Percentiles rank a stretch among this genome's conserved stretches.
Evolutionary conservation across 2,113 vertebrate species (phyloP).

Genomic region (Ceyx margarethae): DNA sequence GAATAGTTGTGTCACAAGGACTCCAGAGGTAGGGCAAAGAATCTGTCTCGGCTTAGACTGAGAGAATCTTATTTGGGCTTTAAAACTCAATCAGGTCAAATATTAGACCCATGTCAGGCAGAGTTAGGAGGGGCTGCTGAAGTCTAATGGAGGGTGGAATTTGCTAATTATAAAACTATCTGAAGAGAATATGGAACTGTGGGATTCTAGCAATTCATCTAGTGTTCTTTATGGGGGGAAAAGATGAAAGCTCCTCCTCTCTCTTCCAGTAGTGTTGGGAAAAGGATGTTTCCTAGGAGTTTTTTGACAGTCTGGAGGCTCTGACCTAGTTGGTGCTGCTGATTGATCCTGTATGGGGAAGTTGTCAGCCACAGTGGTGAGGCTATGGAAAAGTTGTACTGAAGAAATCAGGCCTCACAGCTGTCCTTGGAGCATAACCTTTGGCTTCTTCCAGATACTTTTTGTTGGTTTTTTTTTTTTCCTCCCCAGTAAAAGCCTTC

Average conservation of each 20-base stretch:
- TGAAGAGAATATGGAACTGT: background rate
- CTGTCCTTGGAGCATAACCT: background rate
- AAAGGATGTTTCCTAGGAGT: background rate
- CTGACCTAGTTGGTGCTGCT: background rate
- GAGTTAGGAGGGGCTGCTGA: background rate
- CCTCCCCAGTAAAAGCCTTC: background rate
- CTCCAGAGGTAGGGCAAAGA: background rate
- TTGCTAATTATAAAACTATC: background rate
- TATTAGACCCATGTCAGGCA: background rate
- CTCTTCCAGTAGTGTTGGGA: background rate
- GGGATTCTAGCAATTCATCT: background rate
- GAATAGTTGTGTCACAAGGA: background rate
- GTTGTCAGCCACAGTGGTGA: background rate
- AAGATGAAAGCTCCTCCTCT: background rate
- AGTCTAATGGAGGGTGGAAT: background rate
- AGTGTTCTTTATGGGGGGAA: background rate
- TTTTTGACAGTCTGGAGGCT: background rate
- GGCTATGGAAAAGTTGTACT: background rate
- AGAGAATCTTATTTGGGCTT: background rate
- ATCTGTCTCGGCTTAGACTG: background rate
- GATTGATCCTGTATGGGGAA: background rate
- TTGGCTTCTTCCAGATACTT: background rate
- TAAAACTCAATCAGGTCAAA: background rate
- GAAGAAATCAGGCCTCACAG: background rate
- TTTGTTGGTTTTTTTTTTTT: background rate